phyloP scores from a whole-genome alignment of 1,140 invertebrate species.

The Lepidotrigona ventralis region DNA sequence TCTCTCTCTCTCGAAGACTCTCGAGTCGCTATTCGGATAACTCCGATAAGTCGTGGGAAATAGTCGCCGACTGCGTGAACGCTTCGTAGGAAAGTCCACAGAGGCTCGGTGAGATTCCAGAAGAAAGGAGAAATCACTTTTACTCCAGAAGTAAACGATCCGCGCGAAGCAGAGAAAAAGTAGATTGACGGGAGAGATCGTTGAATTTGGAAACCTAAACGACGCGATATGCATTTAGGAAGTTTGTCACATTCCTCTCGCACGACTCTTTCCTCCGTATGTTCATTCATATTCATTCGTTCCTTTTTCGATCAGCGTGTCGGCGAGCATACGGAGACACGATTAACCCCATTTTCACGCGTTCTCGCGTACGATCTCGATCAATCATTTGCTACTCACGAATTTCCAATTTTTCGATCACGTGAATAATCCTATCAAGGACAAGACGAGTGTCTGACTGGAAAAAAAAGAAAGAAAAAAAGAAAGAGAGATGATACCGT shows the following conservation, averaged over 20 bases:
- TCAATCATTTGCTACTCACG: background rate
- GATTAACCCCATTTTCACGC: slow-evolving; percentile 7
- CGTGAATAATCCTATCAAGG: background rate
- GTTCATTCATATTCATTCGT: background rate
- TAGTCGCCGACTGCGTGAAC: slow-evolving; percentile 31
- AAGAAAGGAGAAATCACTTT: slow-evolving; percentile 65
- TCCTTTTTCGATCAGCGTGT: background rate
- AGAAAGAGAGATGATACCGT: background rate
- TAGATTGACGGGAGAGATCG: slow-evolving; percentile 8
- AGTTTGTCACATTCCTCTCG: background rate
- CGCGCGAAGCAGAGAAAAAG: slow-evolving; percentile 30
- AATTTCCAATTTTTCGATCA: background rate
- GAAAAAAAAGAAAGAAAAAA: background rate
- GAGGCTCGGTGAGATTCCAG: slow-evolving; percentile 49
- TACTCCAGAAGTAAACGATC: slow-evolving; percentile 36
- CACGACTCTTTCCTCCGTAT: too few species aligned
- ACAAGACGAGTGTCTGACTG: background rate
- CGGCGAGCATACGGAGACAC: background rate
- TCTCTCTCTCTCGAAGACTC: background rate
- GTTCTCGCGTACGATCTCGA: background rate
- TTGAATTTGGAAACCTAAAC: slow-evolving; percentile 1
- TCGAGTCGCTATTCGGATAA: background rate
- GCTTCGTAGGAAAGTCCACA: slow-evolving; percentile 7
- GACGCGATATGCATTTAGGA: slow-evolving; percentile 14
- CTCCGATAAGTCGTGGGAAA: slow-evolving; percentile 39